A percentile compares a stretch with the other conserved stretches of the same genome.
phyloP scores from a whole-genome alignment of 2,797 vertebrate genomes.

The Brachyalestes nurse region DNA sequence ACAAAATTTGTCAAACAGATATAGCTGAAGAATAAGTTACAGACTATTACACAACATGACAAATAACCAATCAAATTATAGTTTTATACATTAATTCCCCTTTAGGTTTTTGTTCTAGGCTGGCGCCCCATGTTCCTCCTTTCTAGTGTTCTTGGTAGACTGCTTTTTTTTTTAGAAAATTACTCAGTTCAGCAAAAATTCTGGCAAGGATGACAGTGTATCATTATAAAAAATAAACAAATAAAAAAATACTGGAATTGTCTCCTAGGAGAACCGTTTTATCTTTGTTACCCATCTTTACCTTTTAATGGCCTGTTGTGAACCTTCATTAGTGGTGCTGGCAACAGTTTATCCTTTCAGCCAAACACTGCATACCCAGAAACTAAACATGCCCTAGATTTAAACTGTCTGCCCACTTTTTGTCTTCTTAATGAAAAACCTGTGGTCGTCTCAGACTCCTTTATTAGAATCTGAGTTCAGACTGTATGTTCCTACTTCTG shows the following conservation, averaged over 20 bases:
- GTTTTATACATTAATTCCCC: no score
- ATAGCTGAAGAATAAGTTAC: no score
- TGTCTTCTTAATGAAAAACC: background rate
- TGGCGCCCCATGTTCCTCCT: background rate
- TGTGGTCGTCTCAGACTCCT: no score
- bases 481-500: background rate
- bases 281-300: background rate
- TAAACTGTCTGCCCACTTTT: background rate
- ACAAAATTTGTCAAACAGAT: no score
- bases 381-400: background rate
- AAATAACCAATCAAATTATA: no score
- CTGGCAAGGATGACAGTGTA: background rate
- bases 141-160: background rate
- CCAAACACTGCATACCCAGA: background rate
- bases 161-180: background rate
- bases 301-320: background rate
- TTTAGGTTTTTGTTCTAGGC: background rate
- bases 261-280: background rate
- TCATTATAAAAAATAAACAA: background rate
- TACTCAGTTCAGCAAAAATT: background rate
- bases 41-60: no score
- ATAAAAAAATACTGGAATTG: background rate
- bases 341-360: background rate
- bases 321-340: background rate
- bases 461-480: background rate